Percentiles rank a stretch among this genome's conserved stretches.
phyloP scores from a whole-genome alignment of 2,113 vertebrate species.

The Dasyornis broadbenti region DNA sequence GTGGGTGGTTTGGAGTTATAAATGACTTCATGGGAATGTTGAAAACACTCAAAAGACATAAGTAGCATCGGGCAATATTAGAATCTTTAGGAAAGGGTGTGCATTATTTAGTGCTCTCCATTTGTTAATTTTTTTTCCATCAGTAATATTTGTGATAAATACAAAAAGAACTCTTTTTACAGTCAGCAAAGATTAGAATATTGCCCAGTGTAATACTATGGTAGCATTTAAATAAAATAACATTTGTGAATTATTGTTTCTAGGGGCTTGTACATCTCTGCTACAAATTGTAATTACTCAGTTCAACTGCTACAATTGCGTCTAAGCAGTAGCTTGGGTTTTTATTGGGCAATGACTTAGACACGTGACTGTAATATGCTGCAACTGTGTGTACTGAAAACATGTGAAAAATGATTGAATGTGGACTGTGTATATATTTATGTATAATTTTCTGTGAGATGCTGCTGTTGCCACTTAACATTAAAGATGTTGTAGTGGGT shows the following conservation, averaged over 20 bases:
- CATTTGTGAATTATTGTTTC: conserved; percentile 75
- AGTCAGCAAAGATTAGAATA: conserved; percentile 71
- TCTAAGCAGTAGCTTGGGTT: conserved; percentile 74
- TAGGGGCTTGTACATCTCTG: conserved; percentile 80
- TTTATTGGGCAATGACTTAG: conserved; percentile 79
- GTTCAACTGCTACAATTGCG: conserved; percentile 70
- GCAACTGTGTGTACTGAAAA: conserved; percentile 85
- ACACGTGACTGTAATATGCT: conserved; percentile 83
- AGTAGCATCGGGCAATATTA: conserved; percentile 78
- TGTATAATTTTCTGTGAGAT: conserved; percentile 83
- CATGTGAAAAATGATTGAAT: conserved; percentile 86
- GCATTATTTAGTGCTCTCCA: conserved; percentile 69
- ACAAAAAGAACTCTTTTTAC: conserved; percentile 23
- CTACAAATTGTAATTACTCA: conserved; percentile 75
- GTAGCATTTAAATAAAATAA: conserved; percentile 70
- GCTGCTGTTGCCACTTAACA: conserved; percentile 85
- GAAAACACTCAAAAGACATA: conserved; percentile 67
- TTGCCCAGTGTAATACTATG: conserved; percentile 70
- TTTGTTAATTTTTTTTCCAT: conserved; percentile 67
- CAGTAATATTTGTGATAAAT: conserved; percentile 60
- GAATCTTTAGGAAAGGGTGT: conserved; percentile 64
- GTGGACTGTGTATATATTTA: conserved; percentile 90
- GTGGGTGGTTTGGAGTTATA: conserved; percentile 70
- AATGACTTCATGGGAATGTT: conserved; percentile 70
- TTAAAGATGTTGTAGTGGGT: conserved; percentile 79